Evolutionary conservation across 2,888 invertebrate genomes (phyloP).

Genomic region (Xylocampa areola): DNA sequence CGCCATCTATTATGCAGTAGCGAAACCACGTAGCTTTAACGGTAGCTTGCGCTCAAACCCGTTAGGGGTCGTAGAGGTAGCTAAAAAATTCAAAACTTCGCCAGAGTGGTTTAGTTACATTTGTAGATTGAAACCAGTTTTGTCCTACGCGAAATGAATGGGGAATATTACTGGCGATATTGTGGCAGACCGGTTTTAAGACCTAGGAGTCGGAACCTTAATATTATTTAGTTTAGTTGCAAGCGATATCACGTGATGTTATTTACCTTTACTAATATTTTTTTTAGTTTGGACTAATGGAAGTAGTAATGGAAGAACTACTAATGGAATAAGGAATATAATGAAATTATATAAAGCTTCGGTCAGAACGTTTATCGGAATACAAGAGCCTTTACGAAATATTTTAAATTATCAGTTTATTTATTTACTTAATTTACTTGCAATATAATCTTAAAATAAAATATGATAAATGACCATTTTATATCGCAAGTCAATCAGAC

Average conservation of each 20-base stretch:
- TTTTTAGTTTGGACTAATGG: constrained; percentile 19
- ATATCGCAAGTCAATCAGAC: too few species aligned
- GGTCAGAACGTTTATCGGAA: too few species aligned
- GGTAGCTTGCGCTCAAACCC: constrained; percentile 16
- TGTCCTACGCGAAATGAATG: constrained; percentile 54
- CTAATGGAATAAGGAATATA: too few species aligned
- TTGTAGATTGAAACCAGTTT: constrained; percentile 60
- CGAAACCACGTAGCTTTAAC: constrained; percentile 57
- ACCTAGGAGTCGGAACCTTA: constrained; percentile 27
- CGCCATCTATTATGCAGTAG: constrained; percentile 81
- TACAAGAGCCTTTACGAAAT: too few species aligned
- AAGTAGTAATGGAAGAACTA: too few species aligned
- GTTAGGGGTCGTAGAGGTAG: constrained; percentile 31
- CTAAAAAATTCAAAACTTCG: constrained; percentile 38
- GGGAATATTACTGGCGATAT: constrained; percentile 47
- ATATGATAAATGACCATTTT: too few species aligned
- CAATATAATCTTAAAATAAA: too few species aligned
- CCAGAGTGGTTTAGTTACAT: constrained; percentile 36
- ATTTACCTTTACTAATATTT: constrained; percentile 25
- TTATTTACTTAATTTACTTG: too few species aligned
- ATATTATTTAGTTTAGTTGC: constrained; percentile 11
- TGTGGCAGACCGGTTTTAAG: constrained; percentile 54
- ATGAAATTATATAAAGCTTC: too few species aligned
- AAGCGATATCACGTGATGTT: constrained; percentile 5
- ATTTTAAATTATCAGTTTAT: too few species aligned